These are phyloP conservation scores for Microtus montanus DNA, from an alignment of 2,113 vertebrate genomes.

Conservation along the genomic window DNA sequence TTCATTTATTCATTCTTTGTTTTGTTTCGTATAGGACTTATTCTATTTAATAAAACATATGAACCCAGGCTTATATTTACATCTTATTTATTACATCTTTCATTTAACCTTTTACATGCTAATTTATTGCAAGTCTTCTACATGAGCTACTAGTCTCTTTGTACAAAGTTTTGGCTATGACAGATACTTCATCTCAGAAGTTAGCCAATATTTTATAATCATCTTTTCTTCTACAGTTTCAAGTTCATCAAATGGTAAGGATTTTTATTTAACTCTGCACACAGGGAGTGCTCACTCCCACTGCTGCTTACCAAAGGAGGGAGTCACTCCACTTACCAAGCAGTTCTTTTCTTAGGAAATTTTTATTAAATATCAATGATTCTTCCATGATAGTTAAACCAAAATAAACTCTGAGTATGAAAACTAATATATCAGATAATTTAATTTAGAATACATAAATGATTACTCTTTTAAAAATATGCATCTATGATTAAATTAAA, in stretches of 20 bases:
- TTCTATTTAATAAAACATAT: neutral
- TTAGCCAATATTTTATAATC: slow-evolving; percentile 8
- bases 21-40: neutral
- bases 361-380: neutral
- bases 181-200: neutral
- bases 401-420: slow-evolving; percentile 6
- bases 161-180: slow-evolving; percentile 14
- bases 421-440: neutral
- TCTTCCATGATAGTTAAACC: slow-evolving; percentile 14
- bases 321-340: neutral
- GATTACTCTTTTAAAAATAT: slow-evolving; percentile 21
- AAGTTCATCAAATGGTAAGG: slow-evolving; percentile 5
- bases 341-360: neutral
- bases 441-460: neutral
- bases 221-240: slow-evolving; percentile 35
- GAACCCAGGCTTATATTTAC: neutral
- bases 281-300: neutral
- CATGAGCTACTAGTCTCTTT: neutral
- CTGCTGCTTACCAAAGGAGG: neutral
- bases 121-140: neutral
- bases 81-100: slow-evolving; percentile 24
- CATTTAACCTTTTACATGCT: neutral
- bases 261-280: neutral
- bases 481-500: neutral
- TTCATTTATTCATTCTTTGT: neutral